Evolutionary conservation across 2,113 vertebrate species (phyloP).

Genomic region (Mionectes macconnelli): DNA sequence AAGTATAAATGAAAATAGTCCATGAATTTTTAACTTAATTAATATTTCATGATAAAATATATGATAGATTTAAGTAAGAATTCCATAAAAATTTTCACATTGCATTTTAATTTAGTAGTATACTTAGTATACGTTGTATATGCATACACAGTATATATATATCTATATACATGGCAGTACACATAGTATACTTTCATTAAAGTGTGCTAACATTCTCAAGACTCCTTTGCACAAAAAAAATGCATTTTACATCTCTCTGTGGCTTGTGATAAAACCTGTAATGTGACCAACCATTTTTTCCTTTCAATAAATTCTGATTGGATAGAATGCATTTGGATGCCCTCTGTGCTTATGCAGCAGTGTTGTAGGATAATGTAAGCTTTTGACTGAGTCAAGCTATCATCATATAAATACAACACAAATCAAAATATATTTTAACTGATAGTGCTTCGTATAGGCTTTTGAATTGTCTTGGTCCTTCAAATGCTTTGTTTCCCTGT

Average conservation of each 20-base stretch:
- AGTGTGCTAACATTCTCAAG: neutral
- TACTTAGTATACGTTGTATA: too few relatives aligned
- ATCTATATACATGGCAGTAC: neutral
- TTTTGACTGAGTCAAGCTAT: conserved; percentile 11
- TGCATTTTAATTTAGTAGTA: neutral
- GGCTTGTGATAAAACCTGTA: neutral
- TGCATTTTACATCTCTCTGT: neutral
- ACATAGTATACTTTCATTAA: neutral
- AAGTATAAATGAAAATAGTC: conserved; percentile 57
- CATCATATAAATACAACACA: neutral
- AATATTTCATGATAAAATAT: conserved; percentile 61
- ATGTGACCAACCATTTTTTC: neutral
- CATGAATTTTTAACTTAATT: conserved; percentile 30
- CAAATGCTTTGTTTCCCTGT: neutral
- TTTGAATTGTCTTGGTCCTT: neutral
- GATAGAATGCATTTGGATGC: neutral
- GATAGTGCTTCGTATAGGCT: neutral
- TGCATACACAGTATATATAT: too few relatives aligned
- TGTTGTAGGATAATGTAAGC: neutral
- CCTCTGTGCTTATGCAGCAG: neutral
- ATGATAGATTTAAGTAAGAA: conserved; percentile 2
- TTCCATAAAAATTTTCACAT: conserved; percentile 3
- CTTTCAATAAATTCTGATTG: conserved; percentile 12
- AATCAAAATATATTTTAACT: neutral
- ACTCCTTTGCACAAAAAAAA: neutral